Evolutionary conservation across 2,888 invertebrate genomes (phyloP).

Genomic region (Drosophila parthenogenetica): DNA sequence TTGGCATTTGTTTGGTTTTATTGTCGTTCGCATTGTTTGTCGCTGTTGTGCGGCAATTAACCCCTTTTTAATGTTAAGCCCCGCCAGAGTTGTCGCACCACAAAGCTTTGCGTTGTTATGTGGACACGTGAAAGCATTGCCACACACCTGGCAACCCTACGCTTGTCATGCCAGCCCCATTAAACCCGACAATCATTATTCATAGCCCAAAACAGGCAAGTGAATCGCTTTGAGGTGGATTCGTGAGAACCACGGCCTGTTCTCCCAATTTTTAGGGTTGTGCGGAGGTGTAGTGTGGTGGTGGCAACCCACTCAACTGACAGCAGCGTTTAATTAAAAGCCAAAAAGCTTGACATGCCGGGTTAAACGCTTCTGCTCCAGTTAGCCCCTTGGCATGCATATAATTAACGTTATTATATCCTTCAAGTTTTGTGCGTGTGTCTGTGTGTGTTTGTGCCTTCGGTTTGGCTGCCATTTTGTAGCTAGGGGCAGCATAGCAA

Average conservation of each 20-base stretch:
- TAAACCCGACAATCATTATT: conserved; percentile 62
- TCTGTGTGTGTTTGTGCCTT: conserved; percentile 8
- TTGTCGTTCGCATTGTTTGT: conserved; percentile 49
- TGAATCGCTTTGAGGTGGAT: background rate
- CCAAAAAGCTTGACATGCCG: conserved; percentile 54
- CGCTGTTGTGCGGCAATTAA: conserved; percentile 63
- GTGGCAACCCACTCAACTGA: conserved; percentile 53
- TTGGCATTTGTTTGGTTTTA: conserved; percentile 52
- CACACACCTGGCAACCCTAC: conserved; percentile 35
- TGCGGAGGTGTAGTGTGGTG: background rate
- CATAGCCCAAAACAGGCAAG: conserved; percentile 44
- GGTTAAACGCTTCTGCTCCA: conserved; percentile 62
- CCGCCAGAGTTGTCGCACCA: conserved; percentile 30
- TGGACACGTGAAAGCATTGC: background rate
- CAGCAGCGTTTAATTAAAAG: conserved; percentile 68
- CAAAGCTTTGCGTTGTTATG: background rate
- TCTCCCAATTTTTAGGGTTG: background rate
- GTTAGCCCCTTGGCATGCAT: conserved; percentile 39
- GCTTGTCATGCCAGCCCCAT: conserved; percentile 45
- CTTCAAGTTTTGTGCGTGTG: conserved; percentile 26
- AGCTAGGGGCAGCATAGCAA: conserved; percentile 40
- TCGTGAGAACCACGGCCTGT: background rate
- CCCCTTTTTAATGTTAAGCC: conserved; percentile 59
- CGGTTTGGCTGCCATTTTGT: conserved; percentile 61
- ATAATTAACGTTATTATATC: conserved; percentile 54